Evolutionary conservation across 2,797 vertebrate species (phyloP).

Genomic region (Paguma larvata): DNA sequence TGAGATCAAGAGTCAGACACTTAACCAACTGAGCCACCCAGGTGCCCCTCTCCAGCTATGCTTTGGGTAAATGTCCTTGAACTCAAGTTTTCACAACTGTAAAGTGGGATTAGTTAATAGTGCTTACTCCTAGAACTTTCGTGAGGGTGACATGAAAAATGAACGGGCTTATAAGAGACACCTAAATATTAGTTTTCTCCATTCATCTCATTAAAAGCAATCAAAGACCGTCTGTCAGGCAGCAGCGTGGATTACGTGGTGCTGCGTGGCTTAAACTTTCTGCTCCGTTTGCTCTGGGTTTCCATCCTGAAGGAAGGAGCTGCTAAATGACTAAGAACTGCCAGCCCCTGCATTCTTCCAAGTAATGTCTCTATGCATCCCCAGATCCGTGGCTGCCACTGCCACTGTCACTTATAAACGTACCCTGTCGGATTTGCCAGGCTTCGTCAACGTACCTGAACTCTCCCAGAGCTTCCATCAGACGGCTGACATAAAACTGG

Average conservation of each 20-base stretch:
- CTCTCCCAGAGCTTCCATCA: slow-evolving; percentile 94
- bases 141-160: neutral
- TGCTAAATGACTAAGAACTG: neutral
- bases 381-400: too few relatives aligned
- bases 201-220: neutral
- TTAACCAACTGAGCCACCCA: too few relatives aligned
- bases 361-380: neutral
- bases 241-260: neutral
- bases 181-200: neutral
- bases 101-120: neutral
- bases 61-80: neutral
- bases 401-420: neutral
- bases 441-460: slow-evolving; percentile 90
- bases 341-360: neutral
- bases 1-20: too few relatives aligned
- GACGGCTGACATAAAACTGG: slow-evolving; percentile 92
- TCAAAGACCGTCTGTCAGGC: neutral
- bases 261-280: neutral
- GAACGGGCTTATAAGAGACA: neutral
- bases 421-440: neutral
- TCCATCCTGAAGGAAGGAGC: neutral
- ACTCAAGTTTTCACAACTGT: neutral
- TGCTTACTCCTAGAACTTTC: neutral
- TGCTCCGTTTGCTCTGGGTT: neutral
- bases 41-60: rapidly evolving